Percentiles rank a stretch among this genome's conserved stretches.
phyloP scores from a whole-genome alignment of 2,888 invertebrate species.

The Aspidiotus rigidus region DNA sequence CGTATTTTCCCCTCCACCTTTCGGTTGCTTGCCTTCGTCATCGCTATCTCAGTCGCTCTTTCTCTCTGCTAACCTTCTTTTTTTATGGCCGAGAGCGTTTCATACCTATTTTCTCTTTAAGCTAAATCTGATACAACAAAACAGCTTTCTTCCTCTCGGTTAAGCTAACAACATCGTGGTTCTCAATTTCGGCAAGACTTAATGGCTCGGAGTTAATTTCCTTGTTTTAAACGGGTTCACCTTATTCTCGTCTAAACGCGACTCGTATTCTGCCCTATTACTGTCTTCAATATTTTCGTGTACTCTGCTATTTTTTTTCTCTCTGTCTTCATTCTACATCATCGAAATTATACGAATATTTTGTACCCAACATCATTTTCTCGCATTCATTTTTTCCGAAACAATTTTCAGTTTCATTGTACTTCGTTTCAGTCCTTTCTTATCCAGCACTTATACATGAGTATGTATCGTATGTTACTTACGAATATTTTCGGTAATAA shows the following conservation, averaged over 20 bases:
- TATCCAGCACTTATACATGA: no score
- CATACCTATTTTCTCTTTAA: conserved; percentile 11
- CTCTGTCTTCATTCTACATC: neutral
- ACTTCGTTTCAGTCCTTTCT: no score
- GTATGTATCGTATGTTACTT: no score
- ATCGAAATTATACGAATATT: neutral
- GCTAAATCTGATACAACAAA: conserved; percentile 28
- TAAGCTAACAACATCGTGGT: conserved; percentile 30
- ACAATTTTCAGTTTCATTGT: neutral
- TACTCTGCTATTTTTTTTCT: neutral
- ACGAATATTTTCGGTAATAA: no score
- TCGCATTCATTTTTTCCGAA: neutral
- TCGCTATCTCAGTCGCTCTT: neutral
- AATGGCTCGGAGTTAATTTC: conserved; percentile 29
- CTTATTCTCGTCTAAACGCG: conserved; percentile 16
- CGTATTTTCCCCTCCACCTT: neutral
- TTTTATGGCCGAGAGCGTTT: conserved; percentile 16
- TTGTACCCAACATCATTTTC: neutral
- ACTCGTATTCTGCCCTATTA: neutral
- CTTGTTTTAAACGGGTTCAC: conserved; percentile 29
- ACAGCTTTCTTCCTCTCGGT: conserved; percentile 31
- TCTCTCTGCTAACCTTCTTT: neutral
- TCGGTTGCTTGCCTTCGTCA: neutral
- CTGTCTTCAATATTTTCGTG: neutral
- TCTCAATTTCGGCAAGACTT: conserved; percentile 29